Evolutionary conservation across 2,113 vertebrate species (phyloP), one percentile per base, ranked within the genome.

Genomic region (Oncorhynchus masou): DNA sequence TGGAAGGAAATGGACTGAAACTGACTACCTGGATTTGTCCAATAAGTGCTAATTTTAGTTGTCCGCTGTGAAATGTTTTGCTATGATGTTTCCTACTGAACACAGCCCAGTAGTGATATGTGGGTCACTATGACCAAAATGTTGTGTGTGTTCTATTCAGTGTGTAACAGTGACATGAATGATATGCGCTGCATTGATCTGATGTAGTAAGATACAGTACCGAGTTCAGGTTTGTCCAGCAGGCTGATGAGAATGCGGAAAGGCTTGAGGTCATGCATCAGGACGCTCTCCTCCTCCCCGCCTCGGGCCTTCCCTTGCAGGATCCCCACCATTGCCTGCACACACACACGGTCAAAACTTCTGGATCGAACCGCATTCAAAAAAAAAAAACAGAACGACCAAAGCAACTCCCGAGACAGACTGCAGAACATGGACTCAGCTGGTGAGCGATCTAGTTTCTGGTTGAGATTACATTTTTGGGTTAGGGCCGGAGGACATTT

Each of bases 171-270:
- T 62, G 19, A 62, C 3, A 19, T 62, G n/a, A 62, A 62, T 8
- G n/a, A 24, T 45, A 45, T 62, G n/a, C 11, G 7, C 9, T 62
- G 20, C n/a, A 2, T 11, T 27, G 51, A 29, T 8, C 79, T 39
- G 31, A 45, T 74, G n/a, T 19, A 39, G 20, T 34, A 49, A 22
- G 34, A 0, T 80, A 60, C 84, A 15, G 88, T 96, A 98, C 97
- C 98, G 74, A 99, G 93, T 81, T 99, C 98, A 72, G 98, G 98
- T 87, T 99, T 99, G 91, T 99, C 98, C 90, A 99, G 90, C 74
- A 99, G 93, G 89, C 97, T 99, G 89, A 99, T 98, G 79, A 99
- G 95, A 92, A 99, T 99, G 74, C 98, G 96, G 84, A 99, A 99
- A 19, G 98, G 98, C 90, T 99, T 99, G 71, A 99, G 93, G 87